phyloP scores from a whole-genome alignment of 2,797 vertebrate genomes.

The Harpagifer antarcticus region DNA sequence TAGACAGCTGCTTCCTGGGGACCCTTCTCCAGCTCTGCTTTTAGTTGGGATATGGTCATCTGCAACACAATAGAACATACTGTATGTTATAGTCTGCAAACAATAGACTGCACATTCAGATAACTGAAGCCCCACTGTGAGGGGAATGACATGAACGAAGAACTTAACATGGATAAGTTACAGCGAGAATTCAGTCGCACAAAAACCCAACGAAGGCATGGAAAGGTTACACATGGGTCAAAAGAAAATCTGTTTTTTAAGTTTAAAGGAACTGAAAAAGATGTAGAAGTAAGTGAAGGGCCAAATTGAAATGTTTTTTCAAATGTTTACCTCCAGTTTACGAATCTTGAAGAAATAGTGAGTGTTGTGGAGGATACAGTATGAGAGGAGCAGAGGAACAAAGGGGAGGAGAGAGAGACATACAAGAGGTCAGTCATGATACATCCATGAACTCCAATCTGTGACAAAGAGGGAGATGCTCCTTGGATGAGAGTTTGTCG shows the following conservation, averaged over 20 bases:
- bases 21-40: constrained; percentile 93
- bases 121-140: constrained; percentile 23
- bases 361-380: constrained; percentile 74
- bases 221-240: neutral
- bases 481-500: neutral
- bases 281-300: constrained; percentile 29
- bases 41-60: constrained; percentile 91
- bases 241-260: constrained; percentile 1
- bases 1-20: constrained; percentile 96
- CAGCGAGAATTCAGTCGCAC: constrained; percentile 8
- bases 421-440: constrained; percentile 69
- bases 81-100: neutral
- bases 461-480: constrained; percentile 23
- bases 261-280: constrained; percentile 30
- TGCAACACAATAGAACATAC: constrained; percentile 63
- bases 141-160: constrained; percentile 8
- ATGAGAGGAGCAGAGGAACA: constrained; percentile 73
- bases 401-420: constrained; percentile 71
- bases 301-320: constrained; percentile 30
- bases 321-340: constrained; percentile 89
- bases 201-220: constrained; percentile 26
- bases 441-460: constrained; percentile 28
- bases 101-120: too few relatives aligned
- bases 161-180: constrained; percentile 6
- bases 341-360: constrained; percentile 83